phyloP scores from a whole-genome alignment of 2,797 vertebrate genomes.

The Etheostoma perlongum region DNA sequence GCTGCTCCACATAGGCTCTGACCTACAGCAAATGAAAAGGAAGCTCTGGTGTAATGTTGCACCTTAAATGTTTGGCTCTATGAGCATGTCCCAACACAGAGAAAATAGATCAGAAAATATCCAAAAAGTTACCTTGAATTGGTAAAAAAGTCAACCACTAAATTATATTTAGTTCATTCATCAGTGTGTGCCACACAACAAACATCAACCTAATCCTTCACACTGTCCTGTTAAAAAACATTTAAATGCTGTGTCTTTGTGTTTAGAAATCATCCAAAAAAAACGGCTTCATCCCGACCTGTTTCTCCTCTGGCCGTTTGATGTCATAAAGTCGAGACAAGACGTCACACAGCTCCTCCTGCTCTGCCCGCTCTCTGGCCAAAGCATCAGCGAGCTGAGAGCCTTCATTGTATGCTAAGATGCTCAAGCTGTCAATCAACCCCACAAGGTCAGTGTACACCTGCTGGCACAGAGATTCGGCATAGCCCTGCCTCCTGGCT shows the following conservation, averaged over 20 bases:
- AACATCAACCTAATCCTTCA: background rate
- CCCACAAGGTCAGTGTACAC: constrained; percentile 77
- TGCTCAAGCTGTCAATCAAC: constrained; percentile 60
- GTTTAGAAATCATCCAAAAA: background rate
- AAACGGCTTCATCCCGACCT: constrained; percentile 60
- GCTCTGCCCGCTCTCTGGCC: constrained; percentile 68
- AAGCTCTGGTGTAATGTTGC: background rate
- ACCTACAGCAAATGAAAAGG: constrained; percentile 54
- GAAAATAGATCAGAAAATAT: background rate
- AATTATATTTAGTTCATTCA: background rate
- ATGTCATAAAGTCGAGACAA: constrained; percentile 79
- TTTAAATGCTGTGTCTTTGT: background rate
- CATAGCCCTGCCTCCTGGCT: constrained; percentile 75
- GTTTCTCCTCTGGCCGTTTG: constrained; percentile 68
- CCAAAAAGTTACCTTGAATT: background rate
- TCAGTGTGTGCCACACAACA: background rate
- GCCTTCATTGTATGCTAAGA: background rate
- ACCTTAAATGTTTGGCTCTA: background rate
- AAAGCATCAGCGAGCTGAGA: constrained; percentile 19
- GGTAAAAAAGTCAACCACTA: background rate
- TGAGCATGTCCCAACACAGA: background rate
- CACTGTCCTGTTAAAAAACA: background rate
- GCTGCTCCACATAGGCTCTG: constrained; percentile 77
- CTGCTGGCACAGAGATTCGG: constrained; percentile 82
- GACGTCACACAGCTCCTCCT: constrained; percentile 75